Percentiles rank a stretch among this genome's conserved stretches.
Evolutionary conservation across 2,113 vertebrate species (phyloP).

Genomic region (Rhadina sibilatrix): DNA sequence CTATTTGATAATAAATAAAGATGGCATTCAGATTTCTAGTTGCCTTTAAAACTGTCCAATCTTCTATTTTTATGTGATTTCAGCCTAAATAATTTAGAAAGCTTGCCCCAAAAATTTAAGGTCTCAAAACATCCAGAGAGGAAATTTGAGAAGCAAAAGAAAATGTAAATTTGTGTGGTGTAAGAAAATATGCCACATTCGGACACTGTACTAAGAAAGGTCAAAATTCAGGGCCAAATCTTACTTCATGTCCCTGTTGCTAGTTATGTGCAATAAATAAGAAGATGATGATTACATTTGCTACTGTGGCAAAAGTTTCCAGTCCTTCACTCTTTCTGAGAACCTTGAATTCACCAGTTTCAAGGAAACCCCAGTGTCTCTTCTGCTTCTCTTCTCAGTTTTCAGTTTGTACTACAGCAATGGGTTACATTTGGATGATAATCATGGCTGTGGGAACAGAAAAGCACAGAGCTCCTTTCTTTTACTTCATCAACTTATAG

Average conservation of each 20-base stretch:
- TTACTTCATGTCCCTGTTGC: neutral
- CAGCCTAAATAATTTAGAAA: slow-evolving; percentile 13
- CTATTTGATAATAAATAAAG: slow-evolving; percentile 49
- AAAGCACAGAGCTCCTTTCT: neutral
- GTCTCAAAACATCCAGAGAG: neutral
- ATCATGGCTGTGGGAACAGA: neutral
- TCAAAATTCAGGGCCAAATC: neutral
- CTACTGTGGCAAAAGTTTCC: neutral
- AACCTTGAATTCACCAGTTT: neutral
- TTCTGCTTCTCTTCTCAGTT: neutral
- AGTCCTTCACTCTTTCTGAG: neutral
- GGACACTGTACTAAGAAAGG: neutral
- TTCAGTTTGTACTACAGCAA: neutral
- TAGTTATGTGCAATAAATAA: neutral
- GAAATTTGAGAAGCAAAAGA: neutral
- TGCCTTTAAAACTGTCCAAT: slow-evolving; percentile 34
- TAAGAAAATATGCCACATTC: neutral
- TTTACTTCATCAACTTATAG: neutral
- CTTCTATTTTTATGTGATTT: slow-evolving; percentile 5
- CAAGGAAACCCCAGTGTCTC: neutral
- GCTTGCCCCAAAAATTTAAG: neutral
- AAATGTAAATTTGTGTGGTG: neutral
- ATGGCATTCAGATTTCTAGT: slow-evolving; percentile 2
- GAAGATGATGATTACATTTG: neutral
- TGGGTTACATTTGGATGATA: neutral